A percentile compares a stretch with the other conserved stretches of the same genome.
phyloP scores from a whole-genome alignment of 2,888 invertebrate species.

The Junonia oenone region DNA sequence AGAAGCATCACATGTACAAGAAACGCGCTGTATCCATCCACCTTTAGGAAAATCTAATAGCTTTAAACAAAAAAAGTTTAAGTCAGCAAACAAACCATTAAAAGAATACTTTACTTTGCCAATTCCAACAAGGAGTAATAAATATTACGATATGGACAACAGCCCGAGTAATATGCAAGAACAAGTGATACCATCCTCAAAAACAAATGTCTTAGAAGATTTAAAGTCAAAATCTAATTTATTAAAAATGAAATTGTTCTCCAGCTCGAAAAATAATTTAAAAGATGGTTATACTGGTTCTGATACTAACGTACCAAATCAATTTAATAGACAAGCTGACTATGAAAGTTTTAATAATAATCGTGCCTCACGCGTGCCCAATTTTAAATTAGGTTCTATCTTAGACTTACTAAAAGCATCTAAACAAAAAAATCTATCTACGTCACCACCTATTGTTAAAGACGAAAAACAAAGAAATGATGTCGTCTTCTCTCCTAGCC shows the following conservation, averaged over 20 bases:
- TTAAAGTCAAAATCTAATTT: slow-evolving; percentile 19
- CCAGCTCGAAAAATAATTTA: slow-evolving; percentile 3
- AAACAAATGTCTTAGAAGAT: slow-evolving; percentile 21
- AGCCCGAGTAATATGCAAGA: slow-evolving; percentile 49
- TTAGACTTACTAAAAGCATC: slow-evolving; percentile 1
- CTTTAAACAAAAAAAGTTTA: slow-evolving; percentile 26
- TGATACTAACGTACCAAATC: background rate
- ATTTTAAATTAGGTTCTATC: slow-evolving; percentile 5
- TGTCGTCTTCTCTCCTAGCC: background rate
- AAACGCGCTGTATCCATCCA: slow-evolving; percentile 46
- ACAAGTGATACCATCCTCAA: slow-evolving; percentile 30
- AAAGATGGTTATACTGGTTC: background rate
- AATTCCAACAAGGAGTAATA: slow-evolving; percentile 22
- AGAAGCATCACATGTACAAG: slow-evolving; percentile 50
- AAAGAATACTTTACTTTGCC: slow-evolving; percentile 36
- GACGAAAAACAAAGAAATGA: background rate
- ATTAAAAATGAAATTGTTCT: slow-evolving; percentile 19
- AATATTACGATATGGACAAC: slow-evolving; percentile 46
- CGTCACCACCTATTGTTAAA: background rate
- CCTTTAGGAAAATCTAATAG: slow-evolving; percentile 32
- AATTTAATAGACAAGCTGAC: background rate
- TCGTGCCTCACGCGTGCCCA: background rate
- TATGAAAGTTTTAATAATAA: background rate
- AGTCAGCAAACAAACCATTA: slow-evolving; percentile 34
- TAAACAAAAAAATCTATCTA: background rate